Evolutionary conservation across 1,140 invertebrate species (phyloP).

Genomic region (Marisa cornuarietis): DNA sequence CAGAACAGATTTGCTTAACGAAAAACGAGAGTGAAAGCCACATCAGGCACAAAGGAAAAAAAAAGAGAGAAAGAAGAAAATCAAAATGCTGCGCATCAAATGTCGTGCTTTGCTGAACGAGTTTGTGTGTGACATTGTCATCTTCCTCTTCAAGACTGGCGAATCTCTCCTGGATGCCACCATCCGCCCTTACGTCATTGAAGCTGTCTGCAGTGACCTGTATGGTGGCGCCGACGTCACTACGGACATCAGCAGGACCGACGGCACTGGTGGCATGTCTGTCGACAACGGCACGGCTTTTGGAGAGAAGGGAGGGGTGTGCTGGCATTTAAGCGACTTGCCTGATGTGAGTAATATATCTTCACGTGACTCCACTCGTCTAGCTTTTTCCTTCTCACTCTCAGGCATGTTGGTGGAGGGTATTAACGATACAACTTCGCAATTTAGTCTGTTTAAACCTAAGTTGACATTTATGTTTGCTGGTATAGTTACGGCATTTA

Average conservation of each 20-base stretch:
- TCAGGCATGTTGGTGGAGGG: no score
- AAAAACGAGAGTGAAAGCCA: no score
- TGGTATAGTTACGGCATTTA: no score
- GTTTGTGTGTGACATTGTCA: constrained; percentile 55
- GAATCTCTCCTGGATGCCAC: constrained; percentile 64
- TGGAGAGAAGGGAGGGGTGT: not conserved
- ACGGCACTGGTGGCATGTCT: not conserved
- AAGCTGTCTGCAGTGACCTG: constrained; percentile 52
- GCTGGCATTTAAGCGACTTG: not conserved
- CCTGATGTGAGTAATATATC: not conserved
- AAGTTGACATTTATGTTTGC: no score
- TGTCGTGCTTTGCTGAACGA: constrained; percentile 6
- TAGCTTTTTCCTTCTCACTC: no score
- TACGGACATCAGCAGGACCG: constrained; percentile 23
- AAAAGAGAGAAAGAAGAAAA: no score
- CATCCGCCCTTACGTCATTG: constrained; percentile 58
- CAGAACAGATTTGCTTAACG: no score
- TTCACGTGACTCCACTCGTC: no score
- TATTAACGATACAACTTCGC: no score
- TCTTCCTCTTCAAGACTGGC: constrained; percentile 64
- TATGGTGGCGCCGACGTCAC: constrained; percentile 38
- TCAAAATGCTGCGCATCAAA: not conserved
- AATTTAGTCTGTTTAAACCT: no score
- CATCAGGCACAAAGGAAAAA: no score
- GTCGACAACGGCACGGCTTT: no score